Evolutionary conservation across 1,140 invertebrate species (phyloP).

Genomic region (Drosophila sp.): DNA sequence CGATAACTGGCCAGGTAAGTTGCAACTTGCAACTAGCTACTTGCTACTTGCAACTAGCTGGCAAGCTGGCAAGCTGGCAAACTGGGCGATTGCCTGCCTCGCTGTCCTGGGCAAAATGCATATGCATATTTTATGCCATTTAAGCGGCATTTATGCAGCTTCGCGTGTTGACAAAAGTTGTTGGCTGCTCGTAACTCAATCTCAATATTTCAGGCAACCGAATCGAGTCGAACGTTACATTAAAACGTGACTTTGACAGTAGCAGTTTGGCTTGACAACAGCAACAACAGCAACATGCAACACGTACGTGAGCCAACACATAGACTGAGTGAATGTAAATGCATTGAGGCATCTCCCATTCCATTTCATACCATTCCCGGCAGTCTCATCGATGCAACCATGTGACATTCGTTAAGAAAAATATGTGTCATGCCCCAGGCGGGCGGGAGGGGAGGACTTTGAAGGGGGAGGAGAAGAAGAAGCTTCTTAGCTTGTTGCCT

Average conservation of each 20-base stretch:
- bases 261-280: slow-evolving; percentile 73
- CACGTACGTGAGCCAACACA: slow-evolving; percentile 55
- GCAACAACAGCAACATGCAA: slow-evolving; percentile 25
- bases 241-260: slow-evolving; percentile 83
- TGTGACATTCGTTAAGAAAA: slow-evolving; percentile 80
- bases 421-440: slow-evolving; percentile 68
- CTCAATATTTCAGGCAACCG: slow-evolving; percentile 74
- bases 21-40: slow-evolving; percentile 48
- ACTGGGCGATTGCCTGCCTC: slow-evolving; percentile 3
- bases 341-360: slow-evolving; percentile 39
- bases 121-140: slow-evolving; percentile 82
- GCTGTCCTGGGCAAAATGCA: slow-evolving; percentile 56
- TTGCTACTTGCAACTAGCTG: slow-evolving; percentile 32
- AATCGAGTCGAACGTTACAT: slow-evolving; percentile 64
- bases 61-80: slow-evolving; percentile 10
- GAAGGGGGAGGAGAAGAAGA: slow-evolving; percentile 11
- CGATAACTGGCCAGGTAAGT: slow-evolving; percentile 77
- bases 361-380: slow-evolving; percentile 28
- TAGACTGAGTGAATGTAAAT: slow-evolving; percentile 48
- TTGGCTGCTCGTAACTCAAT: slow-evolving; percentile 81
- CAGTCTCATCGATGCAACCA: slow-evolving; percentile 33
- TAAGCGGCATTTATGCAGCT: slow-evolving; percentile 81
- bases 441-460: slow-evolving; percentile 32
- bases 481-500: slow-evolving; percentile 60
- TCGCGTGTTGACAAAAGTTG: slow-evolving; percentile 81